Evolutionary conservation across 2,113 vertebrate genomes (phyloP), one percentile per base, ranked within the genome.

Genomic region (Daphoenositta chrysoptera): DNA sequence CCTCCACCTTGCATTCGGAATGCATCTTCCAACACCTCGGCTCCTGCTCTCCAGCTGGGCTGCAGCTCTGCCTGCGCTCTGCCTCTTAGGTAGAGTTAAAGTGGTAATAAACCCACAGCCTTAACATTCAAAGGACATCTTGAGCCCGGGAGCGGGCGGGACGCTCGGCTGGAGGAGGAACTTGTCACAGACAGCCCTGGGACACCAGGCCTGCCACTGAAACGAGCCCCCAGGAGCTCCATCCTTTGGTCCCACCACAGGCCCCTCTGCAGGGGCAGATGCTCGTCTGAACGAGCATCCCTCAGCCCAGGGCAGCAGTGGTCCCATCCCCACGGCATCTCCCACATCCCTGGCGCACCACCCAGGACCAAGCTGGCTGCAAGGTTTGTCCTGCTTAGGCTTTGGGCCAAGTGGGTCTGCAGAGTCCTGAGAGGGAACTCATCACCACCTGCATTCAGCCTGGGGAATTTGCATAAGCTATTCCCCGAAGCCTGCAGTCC

Each of bases 1-100:
- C 93, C 91, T 76, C 75, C 88, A 91, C 92, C 93, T 96, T 85
- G 95, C 96, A 97, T 97, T 95, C 77, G 13, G 90, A 96, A 97
- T 83, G 93, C 95, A 47, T 81, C 94, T 81, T 83, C 78, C 94
- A 60, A 13, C 90, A 48, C 87, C 82, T 72, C 24, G 2, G 31
- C 90, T 93, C 60, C 44, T 31, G 95, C 93, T 87, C 84, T 89
- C 93, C 60, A 81, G 16, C 89, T 7, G 45, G 93, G 79, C 91
- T 73, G 91, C 16, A 7, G 71, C 86, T 66, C 93, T 64, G 94
- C 80, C 91, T 18, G 21, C 10, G 20, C 75, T 71, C 81, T 88
- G 42, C 89, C 87, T 82, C 87, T 88, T 21, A 37, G 64, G n/a
- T 4, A 51, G 50, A 77, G 79, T 44, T 51, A 18, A 87, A 84